These are phyloP conservation scores for Cheilinus undulatus DNA, from an alignment of 2,113 vertebrate species.

Conservation along the genomic window DNA sequence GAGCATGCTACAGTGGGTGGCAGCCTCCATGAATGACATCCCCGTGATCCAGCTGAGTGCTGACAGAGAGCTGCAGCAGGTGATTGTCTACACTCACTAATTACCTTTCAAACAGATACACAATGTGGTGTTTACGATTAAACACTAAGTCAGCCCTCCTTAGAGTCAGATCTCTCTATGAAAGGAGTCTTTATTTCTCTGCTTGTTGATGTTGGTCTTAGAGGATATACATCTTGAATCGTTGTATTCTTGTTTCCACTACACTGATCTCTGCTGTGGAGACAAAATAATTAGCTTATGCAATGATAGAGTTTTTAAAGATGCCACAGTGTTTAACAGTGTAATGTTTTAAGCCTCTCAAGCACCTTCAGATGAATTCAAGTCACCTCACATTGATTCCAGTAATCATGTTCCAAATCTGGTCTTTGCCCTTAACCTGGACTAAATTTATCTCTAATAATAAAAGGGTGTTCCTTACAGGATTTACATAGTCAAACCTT, in stretches of 20 bases:
- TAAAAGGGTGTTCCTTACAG: no score
- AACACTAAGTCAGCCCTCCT: conserved; percentile 1
- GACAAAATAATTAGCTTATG: conserved; percentile 10
- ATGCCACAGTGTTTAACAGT: neutral
- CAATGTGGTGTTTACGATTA: conserved; percentile 9
- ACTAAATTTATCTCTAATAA: no score
- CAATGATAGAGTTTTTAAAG: neutral
- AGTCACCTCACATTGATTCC: neutral
- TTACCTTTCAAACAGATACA: neutral
- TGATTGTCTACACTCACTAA: conserved; percentile 70
- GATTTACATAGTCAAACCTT: no score
- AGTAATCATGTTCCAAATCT: neutral
- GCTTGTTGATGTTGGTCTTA: conserved; percentile 14
- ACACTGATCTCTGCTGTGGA: conserved; percentile 21
- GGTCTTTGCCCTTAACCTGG: no score
- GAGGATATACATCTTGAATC: conserved; percentile 2
- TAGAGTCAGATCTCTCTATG: neutral
- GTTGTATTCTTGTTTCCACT: conserved; percentile 26
- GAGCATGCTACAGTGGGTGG: conserved; percentile 91
- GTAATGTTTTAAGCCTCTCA: neutral
- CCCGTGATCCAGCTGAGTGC: conserved; percentile 86
- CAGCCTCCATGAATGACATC: conserved; percentile 90
- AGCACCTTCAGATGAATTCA: neutral
- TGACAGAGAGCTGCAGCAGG: conserved; percentile 87
- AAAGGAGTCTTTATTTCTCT: conserved; percentile 24